Evolutionary conservation across 2,113 vertebrate species (phyloP).

Genomic region (Phalacrocorax brasilianus): DNA sequence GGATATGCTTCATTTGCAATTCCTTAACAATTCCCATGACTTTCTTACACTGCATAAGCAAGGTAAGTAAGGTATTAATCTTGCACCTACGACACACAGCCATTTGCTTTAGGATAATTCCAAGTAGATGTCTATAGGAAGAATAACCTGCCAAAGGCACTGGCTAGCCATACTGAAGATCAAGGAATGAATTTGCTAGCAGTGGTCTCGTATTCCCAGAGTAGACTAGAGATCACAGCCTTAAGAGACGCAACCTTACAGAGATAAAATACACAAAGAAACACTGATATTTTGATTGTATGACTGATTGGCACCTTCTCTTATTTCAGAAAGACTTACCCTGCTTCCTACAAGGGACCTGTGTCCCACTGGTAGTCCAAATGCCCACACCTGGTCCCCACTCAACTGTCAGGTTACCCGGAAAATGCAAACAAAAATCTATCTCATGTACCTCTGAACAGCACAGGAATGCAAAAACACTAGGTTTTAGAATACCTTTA

Average conservation of each 20-base stretch:
- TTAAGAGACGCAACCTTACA: background rate
- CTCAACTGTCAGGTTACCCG: background rate
- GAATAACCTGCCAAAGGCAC: background rate
- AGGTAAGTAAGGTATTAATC: background rate
- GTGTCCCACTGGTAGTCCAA: background rate
- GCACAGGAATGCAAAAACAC: background rate
- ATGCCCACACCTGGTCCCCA: background rate
- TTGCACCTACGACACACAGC: background rate
- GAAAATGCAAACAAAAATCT: background rate
- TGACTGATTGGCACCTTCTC: background rate
- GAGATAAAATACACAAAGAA: background rate
- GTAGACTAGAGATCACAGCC: background rate
- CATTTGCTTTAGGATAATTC: background rate
- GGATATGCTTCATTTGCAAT: background rate
- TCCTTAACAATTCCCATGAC: background rate
- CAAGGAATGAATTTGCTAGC: background rate
- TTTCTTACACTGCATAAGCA: background rate
- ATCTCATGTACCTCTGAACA: accelerated
- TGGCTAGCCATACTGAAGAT: background rate
- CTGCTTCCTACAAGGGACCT: background rate
- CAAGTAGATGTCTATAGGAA: background rate
- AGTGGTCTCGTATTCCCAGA: background rate
- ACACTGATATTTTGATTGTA: background rate
- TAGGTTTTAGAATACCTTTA: background rate
- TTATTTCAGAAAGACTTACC: background rate